Conservation (phyloP, 1,140 invertebrate genomes). For the Caenorhabditis latens region DNA sequence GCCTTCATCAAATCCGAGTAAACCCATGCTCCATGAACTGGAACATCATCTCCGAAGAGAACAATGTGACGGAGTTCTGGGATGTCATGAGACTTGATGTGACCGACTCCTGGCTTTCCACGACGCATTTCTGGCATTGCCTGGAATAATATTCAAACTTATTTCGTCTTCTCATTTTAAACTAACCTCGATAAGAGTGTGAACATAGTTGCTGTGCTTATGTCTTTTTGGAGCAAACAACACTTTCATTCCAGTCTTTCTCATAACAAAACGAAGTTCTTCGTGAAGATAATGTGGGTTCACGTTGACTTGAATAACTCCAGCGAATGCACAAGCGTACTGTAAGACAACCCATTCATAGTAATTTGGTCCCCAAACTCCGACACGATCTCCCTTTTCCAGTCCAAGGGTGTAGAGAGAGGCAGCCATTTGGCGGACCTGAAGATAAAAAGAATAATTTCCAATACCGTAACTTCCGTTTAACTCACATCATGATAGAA, state of each 20-base stretch:
- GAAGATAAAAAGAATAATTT: slow-evolving; percentile 46
- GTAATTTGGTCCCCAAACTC: slow-evolving; percentile 89
- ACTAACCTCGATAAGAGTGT: slow-evolving; percentile 55
- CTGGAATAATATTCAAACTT: slow-evolving; percentile 9
- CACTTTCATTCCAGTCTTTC: slow-evolving; percentile 66
- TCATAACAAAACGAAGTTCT: slow-evolving; percentile 86
- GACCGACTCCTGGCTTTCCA: slow-evolving; percentile 63
- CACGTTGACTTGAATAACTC: slow-evolving; percentile 83
- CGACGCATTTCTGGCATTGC: slow-evolving; percentile 59
- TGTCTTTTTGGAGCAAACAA: slow-evolving; percentile 64
- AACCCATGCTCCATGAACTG: slow-evolving; percentile 65
- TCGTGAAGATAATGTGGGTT: slow-evolving; percentile 81
- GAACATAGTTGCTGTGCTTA: slow-evolving; percentile 67
- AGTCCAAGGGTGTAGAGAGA: slow-evolving; percentile 86
- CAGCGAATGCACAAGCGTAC: slow-evolving; percentile 85
- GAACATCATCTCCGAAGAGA: slow-evolving; percentile 64
- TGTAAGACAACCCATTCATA: slow-evolving; percentile 86
- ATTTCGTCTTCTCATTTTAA: too few relatives aligned
- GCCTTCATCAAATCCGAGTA: slow-evolving; percentile 64
- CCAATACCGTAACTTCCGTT: not conserved
- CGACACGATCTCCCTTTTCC: slow-evolving; percentile 86
- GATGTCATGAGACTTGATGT: slow-evolving; percentile 57
- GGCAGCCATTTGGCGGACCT: slow-evolving; percentile 86
- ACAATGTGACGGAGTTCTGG: slow-evolving; percentile 71
- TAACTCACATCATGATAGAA: slow-evolving; percentile 42